Base-by-base conservation (phyloP, 2,113 vertebrate genomes). In the Rhinoptilus africanus region DNA sequence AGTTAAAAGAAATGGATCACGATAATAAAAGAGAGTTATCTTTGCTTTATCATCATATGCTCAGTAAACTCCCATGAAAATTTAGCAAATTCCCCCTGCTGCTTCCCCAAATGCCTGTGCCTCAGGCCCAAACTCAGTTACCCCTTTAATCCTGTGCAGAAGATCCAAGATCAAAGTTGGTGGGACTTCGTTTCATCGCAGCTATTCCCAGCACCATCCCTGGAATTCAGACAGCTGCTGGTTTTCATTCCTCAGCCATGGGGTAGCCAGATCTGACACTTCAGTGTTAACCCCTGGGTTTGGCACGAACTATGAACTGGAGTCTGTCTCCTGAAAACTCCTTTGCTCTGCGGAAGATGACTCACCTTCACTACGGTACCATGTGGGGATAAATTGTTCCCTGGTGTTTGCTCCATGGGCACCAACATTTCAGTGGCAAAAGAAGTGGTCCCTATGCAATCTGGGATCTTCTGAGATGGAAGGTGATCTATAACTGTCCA, bases 131-230 rank as follows among this genome's bases (percentile, higher is more conserved):
- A 69, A 89, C 69, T 91, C 62, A 68, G 88, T 73, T 91, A 94
- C 90, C 53, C 47, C 74, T 94, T 94, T 96, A 92, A 96, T 93
- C 60, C 86, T 53, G 64, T 22, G 27, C 72, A 81, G 53, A 35
- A 92, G 80, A 93, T 51, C 84, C 77, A 81, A 94, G 94, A 97
- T 94, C 94, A 95, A 96, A 97, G 95, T 89, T 87, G 92, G 80
- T 84, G 73, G 64, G 59, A 93, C 60, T 84, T 93, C 4, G 18
- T 89, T 93, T 95, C 79, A 77, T 93, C 1, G 0, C 4, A 89
- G 78, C 75, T 88, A 88, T 88, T 96, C 88, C 91, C 85, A 95
- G 89, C 66, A 87, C 89, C 89, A 68, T 69, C 69, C 60, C 67
- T 91, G 94, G 94, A 93, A 95, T 96, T 88, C 71, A 93, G 80